phyloP scores from a whole-genome alignment of 2,888 invertebrate species.

The Pterostichus madidus region DNA sequence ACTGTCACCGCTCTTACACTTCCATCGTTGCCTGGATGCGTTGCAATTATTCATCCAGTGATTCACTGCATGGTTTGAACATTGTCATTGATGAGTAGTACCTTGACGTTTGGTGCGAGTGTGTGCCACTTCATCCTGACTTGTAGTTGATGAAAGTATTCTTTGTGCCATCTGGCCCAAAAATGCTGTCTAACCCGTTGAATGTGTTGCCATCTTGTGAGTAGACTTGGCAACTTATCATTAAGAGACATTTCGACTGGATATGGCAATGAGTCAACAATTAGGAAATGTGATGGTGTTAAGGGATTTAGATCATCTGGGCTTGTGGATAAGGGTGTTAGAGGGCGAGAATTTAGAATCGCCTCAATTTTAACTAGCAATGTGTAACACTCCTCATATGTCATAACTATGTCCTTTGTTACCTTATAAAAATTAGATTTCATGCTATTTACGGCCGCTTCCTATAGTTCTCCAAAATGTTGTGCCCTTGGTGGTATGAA shows the following conservation, averaged over 20 bases:
- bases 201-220: too few species aligned
- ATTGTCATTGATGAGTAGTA: slow-evolving; percentile 19
- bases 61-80: background rate
- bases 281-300: slow-evolving; percentile 57
- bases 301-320: slow-evolving; percentile 19
- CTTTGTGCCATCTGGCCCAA: too few species aligned
- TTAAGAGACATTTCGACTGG: slow-evolving; percentile 22
- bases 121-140: background rate
- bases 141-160: background rate
- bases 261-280: background rate
- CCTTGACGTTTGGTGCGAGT: background rate
- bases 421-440: slow-evolving; percentile 1
- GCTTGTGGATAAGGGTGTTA: background rate
- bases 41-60: background rate
- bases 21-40: background rate
- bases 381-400: slow-evolving; percentile 11
- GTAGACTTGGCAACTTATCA: too few species aligned
- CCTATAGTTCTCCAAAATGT: slow-evolving; percentile 16
- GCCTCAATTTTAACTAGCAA: slow-evolving; percentile 3
- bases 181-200: too few species aligned
- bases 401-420: background rate
- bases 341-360: background rate
- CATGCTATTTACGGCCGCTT: slow-evolving; percentile 16
- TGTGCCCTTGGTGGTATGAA: slow-evolving; percentile 26
- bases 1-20: background rate